Base-by-base conservation (phyloP, 2,888 invertebrate species). In the Caenorhabditis angaria region DNA sequence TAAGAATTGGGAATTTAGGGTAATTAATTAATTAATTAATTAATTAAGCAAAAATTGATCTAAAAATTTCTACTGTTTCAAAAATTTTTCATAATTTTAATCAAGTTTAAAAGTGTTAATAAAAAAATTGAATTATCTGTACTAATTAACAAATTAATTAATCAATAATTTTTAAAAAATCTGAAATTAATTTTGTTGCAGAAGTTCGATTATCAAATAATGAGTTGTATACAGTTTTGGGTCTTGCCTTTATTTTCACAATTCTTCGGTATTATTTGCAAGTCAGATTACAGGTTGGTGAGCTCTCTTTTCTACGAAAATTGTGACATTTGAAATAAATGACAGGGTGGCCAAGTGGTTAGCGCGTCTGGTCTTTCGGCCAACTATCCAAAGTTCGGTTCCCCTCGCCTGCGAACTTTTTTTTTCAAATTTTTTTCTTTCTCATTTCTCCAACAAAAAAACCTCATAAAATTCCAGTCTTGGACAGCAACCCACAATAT, bases 211-310 rank as follows among this genome's bases (percentile, higher is more conserved):
- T 78, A 2, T 71, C 68, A n/a, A 65, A 69, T 53, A 48, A 54
- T 27, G 73, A 76, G 58, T 10, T 80, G 8, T 59, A 65, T 48
- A 70, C 72, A 2, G 78, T 82, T 18, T 28, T 76, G 6, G 35
- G 55, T 12, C 35, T 82, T 12, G 76, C 81, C 20, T 48, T 81
- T 1, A 29, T 82, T 6, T 70, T 78, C 61, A 82, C 82, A 47
- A 18, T 80, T 0, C 25, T 81, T 22, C 65, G 82, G 2, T 78
- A 78, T 59, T 66, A 72, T 41, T 32, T 81, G 22, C 72, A 79
- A 48, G 56, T 71, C n/a, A 59, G 65, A 27, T 50, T 73, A 29
- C 59, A 68, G 62, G 68, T 65, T 24, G 12, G 59, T 50, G 4
- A 5, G 48, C 12, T 28, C 18, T 25, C 20, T 20, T 14, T 4